Evolutionary conservation across 1,140 invertebrate genomes (phyloP).

Genomic region (Limonius californicus): DNA sequence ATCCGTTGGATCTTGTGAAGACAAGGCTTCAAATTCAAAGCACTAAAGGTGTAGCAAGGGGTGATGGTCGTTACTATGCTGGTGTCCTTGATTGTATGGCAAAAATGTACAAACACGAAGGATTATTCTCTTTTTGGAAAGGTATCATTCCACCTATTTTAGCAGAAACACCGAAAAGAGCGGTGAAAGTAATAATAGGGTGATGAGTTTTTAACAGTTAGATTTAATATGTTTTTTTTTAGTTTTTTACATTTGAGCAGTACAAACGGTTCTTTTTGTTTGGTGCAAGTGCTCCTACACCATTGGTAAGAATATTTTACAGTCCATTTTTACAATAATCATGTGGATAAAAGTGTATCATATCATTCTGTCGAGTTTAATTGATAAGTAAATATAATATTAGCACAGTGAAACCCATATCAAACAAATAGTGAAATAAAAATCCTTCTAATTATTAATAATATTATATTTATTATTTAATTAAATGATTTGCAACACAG

Average conservation of each 20-base stretch:
- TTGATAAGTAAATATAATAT: too few species aligned
- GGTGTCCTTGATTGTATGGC: conserved; percentile 82
- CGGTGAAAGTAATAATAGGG: conserved; percentile 65
- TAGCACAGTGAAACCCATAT: too few species aligned
- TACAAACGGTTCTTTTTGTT: conserved; percentile 84
- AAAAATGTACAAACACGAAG: conserved; percentile 86
- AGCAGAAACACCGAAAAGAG: conserved; percentile 92
- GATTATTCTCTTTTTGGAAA: conserved; percentile 80
- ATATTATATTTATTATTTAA: too few species aligned
- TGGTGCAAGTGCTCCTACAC: conserved; percentile 64
- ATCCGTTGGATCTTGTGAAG: conserved; percentile 90
- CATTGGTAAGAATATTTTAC: conserved; percentile 57
- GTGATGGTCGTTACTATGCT: conserved; percentile 63
- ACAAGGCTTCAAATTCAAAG: conserved; percentile 79
- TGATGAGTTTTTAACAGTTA: neutral
- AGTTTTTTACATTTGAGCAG: conserved; percentile 90
- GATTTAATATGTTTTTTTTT: conserved; percentile 42
- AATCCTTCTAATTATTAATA: too few species aligned
- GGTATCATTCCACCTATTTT: conserved; percentile 88
- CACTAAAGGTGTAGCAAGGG: conserved; percentile 36
- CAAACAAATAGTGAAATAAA: too few species aligned
- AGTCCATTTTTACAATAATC: too few species aligned
- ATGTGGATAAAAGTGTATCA: too few species aligned
- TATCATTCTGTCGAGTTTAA: too few species aligned
- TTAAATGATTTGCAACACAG: too few species aligned